Evolutionary conservation across 2,797 vertebrate species (phyloP).

Genomic region (Salmo trutta): DNA sequence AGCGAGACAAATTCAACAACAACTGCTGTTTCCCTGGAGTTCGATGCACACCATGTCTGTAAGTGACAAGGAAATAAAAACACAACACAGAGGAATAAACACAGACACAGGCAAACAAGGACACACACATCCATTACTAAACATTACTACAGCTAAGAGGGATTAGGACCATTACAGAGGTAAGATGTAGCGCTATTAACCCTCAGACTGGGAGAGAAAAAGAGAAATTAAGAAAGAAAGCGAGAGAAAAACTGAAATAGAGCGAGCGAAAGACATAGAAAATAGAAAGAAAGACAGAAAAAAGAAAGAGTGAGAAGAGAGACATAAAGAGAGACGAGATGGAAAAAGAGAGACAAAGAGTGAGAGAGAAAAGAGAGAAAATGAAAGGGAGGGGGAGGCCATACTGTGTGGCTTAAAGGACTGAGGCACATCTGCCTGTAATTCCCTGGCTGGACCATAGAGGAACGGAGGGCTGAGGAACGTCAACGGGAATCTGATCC

Average conservation of each 20-base stretch:
- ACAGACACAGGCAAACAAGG: not conserved
- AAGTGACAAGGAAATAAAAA: not conserved
- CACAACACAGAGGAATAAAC: no score
- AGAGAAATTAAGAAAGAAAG: constrained; percentile 24
- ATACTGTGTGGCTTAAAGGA: not conserved
- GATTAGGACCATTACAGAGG: constrained; percentile 58
- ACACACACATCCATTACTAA: constrained; percentile 26
- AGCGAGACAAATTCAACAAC: constrained; percentile 38
- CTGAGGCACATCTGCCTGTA: not conserved
- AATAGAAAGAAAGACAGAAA: not conserved
- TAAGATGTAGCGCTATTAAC: constrained; percentile 33
- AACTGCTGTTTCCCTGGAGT: not conserved
- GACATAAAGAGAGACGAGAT: no score
- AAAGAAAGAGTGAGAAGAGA: no score
- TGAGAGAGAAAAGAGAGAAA: not conserved
- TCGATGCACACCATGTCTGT: not conserved
- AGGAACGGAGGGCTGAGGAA: not conserved
- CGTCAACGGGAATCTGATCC: not conserved
- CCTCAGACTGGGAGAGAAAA: constrained; percentile 20
- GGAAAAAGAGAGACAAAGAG: not conserved
- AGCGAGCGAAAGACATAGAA: not conserved
- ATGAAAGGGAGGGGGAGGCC: not conserved
- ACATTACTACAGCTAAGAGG: constrained; percentile 48
- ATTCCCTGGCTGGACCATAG: constrained; percentile 7
- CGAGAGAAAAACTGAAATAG: constrained; percentile 13